Base-by-base conservation (phyloP, 2,888 invertebrate genomes). In the Chymomyza fuscimana region DNA sequence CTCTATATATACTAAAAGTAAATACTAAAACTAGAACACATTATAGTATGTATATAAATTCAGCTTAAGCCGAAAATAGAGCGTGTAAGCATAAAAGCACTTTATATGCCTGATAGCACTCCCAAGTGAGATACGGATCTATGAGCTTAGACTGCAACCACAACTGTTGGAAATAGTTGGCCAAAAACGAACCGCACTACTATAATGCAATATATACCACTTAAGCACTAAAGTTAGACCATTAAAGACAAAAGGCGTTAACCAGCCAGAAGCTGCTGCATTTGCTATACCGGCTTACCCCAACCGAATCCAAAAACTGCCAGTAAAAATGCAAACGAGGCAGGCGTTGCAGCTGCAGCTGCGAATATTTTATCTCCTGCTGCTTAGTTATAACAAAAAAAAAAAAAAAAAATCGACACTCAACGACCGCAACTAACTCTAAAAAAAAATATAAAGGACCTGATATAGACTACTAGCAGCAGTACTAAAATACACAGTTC, bases 201-300 rank as follows among this genome's bases (percentile, higher is more conserved):
- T 66, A 63, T 54, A 74, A 54, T 77, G 82, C 82, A 86, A 83
- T 83, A 81, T 86, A 83, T 81, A 83, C 81, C 86, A 86, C 86
- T 83, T 83, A 83, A 73, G 77, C 84, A 73, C 77, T 78, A 86
- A 83, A 83, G 86, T 86, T 86, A 69, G 63, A 66, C 84, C 80
- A 86, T 83, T 83, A 81, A 86, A 83, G 25, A 12, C 58, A 58
- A 15, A 74, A 81, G 86, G 84, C 86, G 86, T 86, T 75, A 80
- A 68, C 77, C 78, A 70, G 74, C 59, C 79, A 74, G 69, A 51
- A 65, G 65, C 52, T 32, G 51, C 40, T 15, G 51, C 36, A 54
- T 46, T 46, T 46, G 40, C 12, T 12, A 12, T 46, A 12, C 40
- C 12, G 40, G 40, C 40, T 46, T 19, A 54, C 19, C 12, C 22